Percentiles rank a stretch among this genome's conserved stretches.
Conservation (phyloP, 2,797 vertebrate genomes). For the Syngnathus rostellatus region DNA sequence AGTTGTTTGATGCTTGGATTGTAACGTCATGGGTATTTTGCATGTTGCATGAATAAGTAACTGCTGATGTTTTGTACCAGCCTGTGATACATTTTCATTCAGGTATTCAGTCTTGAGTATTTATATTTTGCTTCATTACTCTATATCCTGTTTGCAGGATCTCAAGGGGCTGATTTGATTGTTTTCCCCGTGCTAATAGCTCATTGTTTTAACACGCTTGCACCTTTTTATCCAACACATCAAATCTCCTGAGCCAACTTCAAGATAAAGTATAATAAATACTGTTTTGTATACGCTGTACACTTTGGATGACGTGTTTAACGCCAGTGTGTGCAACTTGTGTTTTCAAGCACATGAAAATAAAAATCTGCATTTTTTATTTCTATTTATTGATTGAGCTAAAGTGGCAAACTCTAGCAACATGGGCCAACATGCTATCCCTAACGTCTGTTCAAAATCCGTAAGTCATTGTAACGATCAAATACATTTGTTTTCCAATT, state of each 20-base stretch:
- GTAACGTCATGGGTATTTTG: background rate
- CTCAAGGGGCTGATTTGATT: background rate
- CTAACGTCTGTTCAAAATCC: too few species aligned
- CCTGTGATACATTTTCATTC: background rate
- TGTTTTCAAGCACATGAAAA: slow-evolving; percentile 36
- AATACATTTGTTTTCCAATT: background rate
- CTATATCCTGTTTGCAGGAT: slow-evolving; percentile 10
- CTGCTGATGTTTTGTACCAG: slow-evolving; percentile 25
- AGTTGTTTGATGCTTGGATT: slow-evolving; percentile 3
- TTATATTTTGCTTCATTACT: slow-evolving; percentile 12
- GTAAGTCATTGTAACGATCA: background rate
- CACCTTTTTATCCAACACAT: background rate
- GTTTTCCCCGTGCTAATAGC: background rate
- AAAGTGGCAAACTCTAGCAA: too few species aligned
- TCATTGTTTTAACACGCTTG: too few species aligned
- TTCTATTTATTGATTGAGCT: background rate
- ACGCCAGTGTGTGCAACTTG: slow-evolving; percentile 28
- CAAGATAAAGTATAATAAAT: slow-evolving; percentile 37
- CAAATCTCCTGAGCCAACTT: slow-evolving; percentile 6
- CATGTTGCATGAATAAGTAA: slow-evolving; percentile 5
- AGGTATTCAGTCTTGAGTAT: background rate
- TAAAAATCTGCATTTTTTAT: slow-evolving; percentile 38
- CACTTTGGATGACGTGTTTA: slow-evolving; percentile 21
- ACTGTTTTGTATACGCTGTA: slow-evolving; percentile 3
- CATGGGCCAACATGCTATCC: too few species aligned